Conservation (phyloP, 2,113 vertebrate species). For the Thymallus thymallus region DNA sequence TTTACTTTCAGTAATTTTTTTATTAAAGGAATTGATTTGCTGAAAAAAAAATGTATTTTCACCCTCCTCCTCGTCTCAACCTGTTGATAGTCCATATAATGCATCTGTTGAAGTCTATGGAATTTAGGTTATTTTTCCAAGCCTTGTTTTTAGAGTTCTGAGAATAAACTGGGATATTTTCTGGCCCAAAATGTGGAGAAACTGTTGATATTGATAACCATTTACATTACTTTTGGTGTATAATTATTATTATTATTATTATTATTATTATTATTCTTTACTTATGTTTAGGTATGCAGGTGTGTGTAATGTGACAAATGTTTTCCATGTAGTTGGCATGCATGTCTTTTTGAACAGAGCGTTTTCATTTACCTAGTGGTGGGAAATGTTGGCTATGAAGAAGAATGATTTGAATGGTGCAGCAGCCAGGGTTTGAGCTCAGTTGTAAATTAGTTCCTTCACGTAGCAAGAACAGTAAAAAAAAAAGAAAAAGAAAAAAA, state of each 20-base stretch:
- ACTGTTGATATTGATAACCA: constrained; percentile 11
- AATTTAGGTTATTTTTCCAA: background rate
- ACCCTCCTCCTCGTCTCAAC: constrained; percentile 4
- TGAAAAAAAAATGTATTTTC: constrained; percentile 24
- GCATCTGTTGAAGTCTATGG: background rate
- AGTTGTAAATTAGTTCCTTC: constrained; percentile 69
- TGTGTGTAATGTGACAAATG: constrained; percentile 35
- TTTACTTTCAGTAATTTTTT: constrained; percentile 33
- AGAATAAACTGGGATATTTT: constrained; percentile 29
- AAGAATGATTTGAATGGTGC: constrained; percentile 30
- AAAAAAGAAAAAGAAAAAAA: constrained; percentile 35
- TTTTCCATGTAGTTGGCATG: constrained; percentile 14
- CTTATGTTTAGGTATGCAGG: constrained; percentile 26
- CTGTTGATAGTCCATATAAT: constrained; percentile 30
- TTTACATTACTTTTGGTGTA: constrained; percentile 26
- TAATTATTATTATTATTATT: no score
- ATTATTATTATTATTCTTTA: constrained; percentile 8
- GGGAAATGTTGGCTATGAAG: constrained; percentile 25
- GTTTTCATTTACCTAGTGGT: constrained; percentile 33
- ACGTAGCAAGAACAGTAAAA: constrained; percentile 55
- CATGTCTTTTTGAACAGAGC: constrained; percentile 33
- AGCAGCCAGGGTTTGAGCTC: constrained; percentile 50
- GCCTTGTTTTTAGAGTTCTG: constrained; percentile 33
- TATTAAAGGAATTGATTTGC: constrained; percentile 26
- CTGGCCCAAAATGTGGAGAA: constrained; percentile 12